Base-by-base conservation (phyloP, 2,113 vertebrate genomes). In the Theristicus caerulescens region DNA sequence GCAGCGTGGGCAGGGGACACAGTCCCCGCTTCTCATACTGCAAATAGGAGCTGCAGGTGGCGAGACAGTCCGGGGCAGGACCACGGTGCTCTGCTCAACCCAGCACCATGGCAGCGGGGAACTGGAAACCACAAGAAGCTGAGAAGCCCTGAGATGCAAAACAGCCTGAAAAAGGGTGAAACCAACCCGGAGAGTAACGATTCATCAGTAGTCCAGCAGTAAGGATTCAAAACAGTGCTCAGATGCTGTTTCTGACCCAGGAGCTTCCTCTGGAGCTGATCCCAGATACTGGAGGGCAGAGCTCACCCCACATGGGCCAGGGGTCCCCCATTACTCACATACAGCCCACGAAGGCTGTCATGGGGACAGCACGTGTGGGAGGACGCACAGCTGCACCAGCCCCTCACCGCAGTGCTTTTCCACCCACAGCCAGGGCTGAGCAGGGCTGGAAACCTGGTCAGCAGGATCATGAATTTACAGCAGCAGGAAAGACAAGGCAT, bases 261-360 rank as follows among this genome's bases (percentile, higher is more conserved):
- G 25, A 88, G 6, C 44, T 93, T 80, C 36, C 67, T 86, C 73
- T 11, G 8, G 54, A 77, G 49, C 17, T 44, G 49, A 92, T 57
- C 44, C 31, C 31, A 80, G 76, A 57, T 52, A 31, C 66, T 18
- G 26, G 16, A 92, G 16, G 34, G 67, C 24, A 88, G 54, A 69
- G 20, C 36, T 91, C 16, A 67, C 16, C 26, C 42, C 7, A 5
- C 2, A 2, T 7, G 44, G 22, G 34, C 32, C n/a, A 25, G 59
- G 36, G 14, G 26, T 57, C 11, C 16, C 21, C 27, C 7, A 2
- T 32, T 36, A 55, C 15, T 20, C 80, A 61, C 0, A 0, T 3
- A 47, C 4, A 67, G 29, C 59, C 42, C 81, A 52, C 0, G 0
- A 57, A 91, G 36, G 26, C 40, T 82, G 32, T 59, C n/a, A 59